Base-by-base conservation (phyloP, 2,113 vertebrate genomes). In the Nansenia antarctica region DNA sequence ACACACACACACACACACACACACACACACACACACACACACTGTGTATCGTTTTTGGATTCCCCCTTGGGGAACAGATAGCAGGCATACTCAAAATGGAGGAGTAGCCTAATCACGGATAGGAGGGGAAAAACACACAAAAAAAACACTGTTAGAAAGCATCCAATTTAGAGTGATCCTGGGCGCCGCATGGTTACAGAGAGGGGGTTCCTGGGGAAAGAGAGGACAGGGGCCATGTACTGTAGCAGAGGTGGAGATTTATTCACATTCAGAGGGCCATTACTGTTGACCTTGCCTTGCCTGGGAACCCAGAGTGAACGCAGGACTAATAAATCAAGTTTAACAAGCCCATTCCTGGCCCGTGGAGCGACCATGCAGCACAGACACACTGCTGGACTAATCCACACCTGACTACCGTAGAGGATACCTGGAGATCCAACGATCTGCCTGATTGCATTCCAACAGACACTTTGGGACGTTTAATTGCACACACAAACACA, bases 261-360 rank as follows among this genome's bases (percentile, higher is more conserved):
- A 91, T 93, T 92, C 88, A 89, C 87, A 91, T 91, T 91, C 90
- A 85, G 82, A 86, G 81, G 85, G 89, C 88, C 87, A 90, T 92
- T 92, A 91, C 89, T 84, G 88, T 90, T 92, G 91, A 91, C 91
- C 90, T 92, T 92, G 86, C 80, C 82, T 86, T 91, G 86, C 86
- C 82, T 67, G 79, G 82, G 82, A 90, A 87, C 87, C 85, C 87
- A 83, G 87, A 86, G 85, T 88, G 92, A 91, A 92, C 86, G 81
- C 81, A 87, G 68, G 86, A 85, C 91, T 89, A 91, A 93, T 93
- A 92, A 93, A 92, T 92, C 89, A 91, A 87, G 85, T 92, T 91
- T 90, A 93, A 93, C 89, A 92, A 92, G 91, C 87, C 79, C 67
- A 66, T 78, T 84, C 82, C 85, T 80, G 74, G 72, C 42, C 4